Conservation (phyloP, 2,888 invertebrate species). For the Tyria jacobaeae region DNA sequence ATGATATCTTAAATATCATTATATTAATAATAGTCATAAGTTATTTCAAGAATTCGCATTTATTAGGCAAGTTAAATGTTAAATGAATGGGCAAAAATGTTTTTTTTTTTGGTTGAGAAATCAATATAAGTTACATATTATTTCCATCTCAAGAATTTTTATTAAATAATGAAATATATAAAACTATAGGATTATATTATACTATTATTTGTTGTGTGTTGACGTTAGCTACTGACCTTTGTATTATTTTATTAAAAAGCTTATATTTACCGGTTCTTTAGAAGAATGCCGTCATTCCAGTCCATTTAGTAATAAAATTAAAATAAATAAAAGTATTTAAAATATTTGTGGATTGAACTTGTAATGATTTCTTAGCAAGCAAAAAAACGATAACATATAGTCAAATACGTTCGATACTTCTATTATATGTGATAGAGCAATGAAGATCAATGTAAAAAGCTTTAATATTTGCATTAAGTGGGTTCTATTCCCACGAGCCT, state of each 20-base stretch:
- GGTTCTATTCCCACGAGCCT: no score
- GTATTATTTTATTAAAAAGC: constrained; percentile 13
- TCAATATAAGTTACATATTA: neutral
- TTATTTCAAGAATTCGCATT: constrained; percentile 21
- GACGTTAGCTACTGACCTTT: constrained; percentile 25
- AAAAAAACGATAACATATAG: no score
- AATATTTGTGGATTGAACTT: constrained; percentile 8
- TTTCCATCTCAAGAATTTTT: neutral
- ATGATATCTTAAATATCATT: constrained; percentile 19
- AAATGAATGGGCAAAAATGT: no score
- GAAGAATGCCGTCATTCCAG: constrained; percentile 25
- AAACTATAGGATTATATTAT: no score
- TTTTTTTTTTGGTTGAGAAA: no score
- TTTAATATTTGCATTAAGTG: no score
- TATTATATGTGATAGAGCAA: no score
- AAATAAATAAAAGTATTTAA: constrained; percentile 11
- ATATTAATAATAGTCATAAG: constrained; percentile 16
- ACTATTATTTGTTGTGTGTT: constrained; percentile 24
- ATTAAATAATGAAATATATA: no score
- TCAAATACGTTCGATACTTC: no score
- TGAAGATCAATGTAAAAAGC: neutral
- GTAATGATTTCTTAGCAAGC: neutral
- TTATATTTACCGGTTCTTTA: constrained; percentile 29
- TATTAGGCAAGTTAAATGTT: constrained; percentile 3
- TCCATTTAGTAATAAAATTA: constrained; percentile 22